Evolutionary conservation across 2,113 vertebrate genomes (phyloP), one percentile per base, ranked within the genome.

Genomic region (Morphnarchus princeps): DNA sequence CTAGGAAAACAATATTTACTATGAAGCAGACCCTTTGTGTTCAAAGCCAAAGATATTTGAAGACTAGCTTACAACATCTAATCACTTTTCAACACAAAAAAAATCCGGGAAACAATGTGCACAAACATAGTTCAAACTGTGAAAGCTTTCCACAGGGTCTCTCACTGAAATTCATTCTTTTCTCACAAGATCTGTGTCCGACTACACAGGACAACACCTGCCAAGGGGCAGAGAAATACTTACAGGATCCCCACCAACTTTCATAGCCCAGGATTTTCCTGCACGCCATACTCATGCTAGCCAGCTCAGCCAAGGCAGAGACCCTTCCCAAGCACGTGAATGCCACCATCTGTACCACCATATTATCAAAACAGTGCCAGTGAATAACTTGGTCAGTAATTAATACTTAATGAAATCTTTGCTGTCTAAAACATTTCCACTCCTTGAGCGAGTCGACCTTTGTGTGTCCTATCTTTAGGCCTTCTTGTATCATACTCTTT

Each of bases 361-460:
- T 14, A n/a, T 36, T 40, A 17, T 19, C 31, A 25, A 50, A 70
- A 45, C 29, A 55, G 18, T 8, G 21, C 22, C 69, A 13, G 25
- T 7, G 28, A 49, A 29, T 26, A 70, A 15, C 19, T 29, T 34
- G 8, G 18, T 13, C 9, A 81, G 26, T 36, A 67, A 59, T n/a
- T 47, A 59, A 25, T 10, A 40, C 34, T n/a, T 66, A 34, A 55
- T 43, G 16, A 69, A 87, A 45, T 31, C 10, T 66, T 80, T 80
- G 49, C 18, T 42, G 26, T 26, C 61, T 29, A 54, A 77, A 90
- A 81, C 0, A 2, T 55, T 91, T 73, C 26, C 21, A 14, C 12
- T 80, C 43, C 71, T 63, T 0, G 0, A 45, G 24, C 0, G 1
- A 74, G 16, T 5, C 10, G 5, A 42, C 57, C 11, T 72, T 38